phyloP scores from a whole-genome alignment of 1,140 invertebrate genomes.

The Pseudomyrmex dendroicus region DNA sequence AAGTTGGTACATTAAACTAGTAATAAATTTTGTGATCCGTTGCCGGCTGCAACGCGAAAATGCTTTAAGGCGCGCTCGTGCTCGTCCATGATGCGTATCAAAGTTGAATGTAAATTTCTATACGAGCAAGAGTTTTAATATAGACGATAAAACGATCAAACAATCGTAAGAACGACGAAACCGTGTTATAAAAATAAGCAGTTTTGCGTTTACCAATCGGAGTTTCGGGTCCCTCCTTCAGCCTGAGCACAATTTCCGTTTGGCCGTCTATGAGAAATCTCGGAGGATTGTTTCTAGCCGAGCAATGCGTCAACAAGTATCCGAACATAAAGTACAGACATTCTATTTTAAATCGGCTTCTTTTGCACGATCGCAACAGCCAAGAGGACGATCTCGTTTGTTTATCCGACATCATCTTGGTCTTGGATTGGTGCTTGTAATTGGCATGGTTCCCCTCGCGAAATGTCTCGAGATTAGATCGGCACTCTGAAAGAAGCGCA shows the following conservation, averaged over 20 bases:
- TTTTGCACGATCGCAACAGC: slow-evolving; percentile 68
- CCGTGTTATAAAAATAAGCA: background rate
- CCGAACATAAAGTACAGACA: slow-evolving; percentile 55
- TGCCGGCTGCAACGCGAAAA: slow-evolving; percentile 3
- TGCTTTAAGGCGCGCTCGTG: slow-evolving; percentile 29
- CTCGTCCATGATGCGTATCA: slow-evolving; percentile 17
- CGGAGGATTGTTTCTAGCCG: slow-evolving; percentile 90
- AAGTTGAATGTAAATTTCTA: slow-evolving; percentile 31
- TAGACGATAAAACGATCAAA: too few species aligned
- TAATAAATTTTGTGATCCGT: slow-evolving; percentile 54
- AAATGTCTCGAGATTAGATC: background rate
- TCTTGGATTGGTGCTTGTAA: slow-evolving; percentile 23
- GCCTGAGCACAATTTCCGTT: slow-evolving; percentile 94
- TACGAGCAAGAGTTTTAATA: background rate
- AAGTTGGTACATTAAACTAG: slow-evolving; percentile 31
- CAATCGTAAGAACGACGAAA: too few species aligned
- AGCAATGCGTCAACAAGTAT: slow-evolving; percentile 62
- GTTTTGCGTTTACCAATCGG: slow-evolving; percentile 90
- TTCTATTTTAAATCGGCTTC: slow-evolving; percentile 68
- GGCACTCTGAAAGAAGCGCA: slow-evolving; percentile 18
- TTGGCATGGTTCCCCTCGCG: slow-evolving; percentile 51
- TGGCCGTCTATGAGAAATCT: slow-evolving; percentile 94
- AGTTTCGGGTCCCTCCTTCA: slow-evolving; percentile 94
- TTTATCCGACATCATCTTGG: slow-evolving; percentile 67
- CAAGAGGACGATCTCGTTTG: slow-evolving; percentile 57